Base-by-base conservation (phyloP, 2,888 invertebrate genomes). In the Drosophila multiciliata region DNA sequence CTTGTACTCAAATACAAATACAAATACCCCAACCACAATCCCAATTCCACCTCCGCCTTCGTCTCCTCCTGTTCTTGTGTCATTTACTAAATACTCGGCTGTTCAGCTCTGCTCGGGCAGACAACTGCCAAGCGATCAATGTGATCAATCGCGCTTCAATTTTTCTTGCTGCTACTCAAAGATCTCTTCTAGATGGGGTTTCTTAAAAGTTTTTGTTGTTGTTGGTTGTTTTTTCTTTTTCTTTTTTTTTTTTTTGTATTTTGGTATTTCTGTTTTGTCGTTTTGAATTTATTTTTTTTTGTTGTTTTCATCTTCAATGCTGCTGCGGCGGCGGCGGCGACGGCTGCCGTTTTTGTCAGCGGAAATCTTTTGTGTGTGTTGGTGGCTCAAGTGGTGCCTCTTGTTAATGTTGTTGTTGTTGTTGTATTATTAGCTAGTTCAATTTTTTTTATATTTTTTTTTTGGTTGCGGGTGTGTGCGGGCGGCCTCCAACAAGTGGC, bases 351-450 rank as follows among this genome's bases (percentile, higher is more conserved):
- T 87, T 80, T 82, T 78, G 82, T 87, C 83, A 83, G 88, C 88
- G 85, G 85, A 85, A 85, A 85, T 85, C 85, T 85, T 83, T 86
- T 87, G 89, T 86, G 78, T 86, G 78, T 78, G 66, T 66, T 57
- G 69, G 66, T 66, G 59, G 69, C 75, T 87, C 85, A 85, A 87
- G 85, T 85, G 86, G 70, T 72, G 71, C 60, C 64, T 69, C 72
- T 64, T 63, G 58, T 61, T 66, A 20, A 45, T 63, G 42, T 62
- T 63, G 26, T 66, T 71, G 63, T 61, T 80, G 69, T 80, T 80
- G 80, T 83, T 83, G 82, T 88, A 80, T 87, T 89, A 88, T 87
- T 86, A 89, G 89, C 87, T 87, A 82, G 87, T 84, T 86, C 71
- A 73, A 76, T 86, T 66, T 80, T 23, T 40, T 17, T 17, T 42